A percentile compares a stretch with the other conserved stretches of the same genome.
Evolutionary conservation across 2,113 vertebrate species (phyloP).

Genomic region (Stegostoma tigrinum): DNA sequence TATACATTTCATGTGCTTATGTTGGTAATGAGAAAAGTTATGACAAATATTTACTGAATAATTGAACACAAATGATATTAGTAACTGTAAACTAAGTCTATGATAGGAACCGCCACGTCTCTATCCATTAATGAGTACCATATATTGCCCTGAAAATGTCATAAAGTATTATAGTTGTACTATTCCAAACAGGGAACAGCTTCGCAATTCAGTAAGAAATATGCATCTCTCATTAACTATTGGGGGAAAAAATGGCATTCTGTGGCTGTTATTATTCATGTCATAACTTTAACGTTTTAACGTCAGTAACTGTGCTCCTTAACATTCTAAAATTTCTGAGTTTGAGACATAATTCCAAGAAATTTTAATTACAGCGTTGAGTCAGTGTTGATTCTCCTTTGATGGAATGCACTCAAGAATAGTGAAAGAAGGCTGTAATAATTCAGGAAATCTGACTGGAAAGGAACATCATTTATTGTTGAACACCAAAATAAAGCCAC

Average conservation of each 20-base stretch:
- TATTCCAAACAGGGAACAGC: not conserved
- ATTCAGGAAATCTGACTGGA: too few species aligned
- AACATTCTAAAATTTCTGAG: not conserved
- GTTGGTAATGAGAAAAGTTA: not conserved
- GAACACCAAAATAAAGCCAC: too few species aligned
- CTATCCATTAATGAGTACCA: not conserved
- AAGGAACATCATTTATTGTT: too few species aligned
- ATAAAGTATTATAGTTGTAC: not conserved
- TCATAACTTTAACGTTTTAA: not conserved
- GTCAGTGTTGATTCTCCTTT: not conserved
- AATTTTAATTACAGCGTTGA: not conserved
- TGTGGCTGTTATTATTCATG: not conserved
- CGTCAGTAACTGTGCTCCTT: not conserved
- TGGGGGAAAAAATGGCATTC: not conserved
- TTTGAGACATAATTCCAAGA: not conserved
- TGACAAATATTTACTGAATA: not conserved
- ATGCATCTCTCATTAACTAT: not conserved
- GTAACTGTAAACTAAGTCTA: not conserved
- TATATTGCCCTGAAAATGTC: not conserved
- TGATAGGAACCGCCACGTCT: not conserved
- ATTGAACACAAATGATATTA: not conserved
- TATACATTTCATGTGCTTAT: not conserved
- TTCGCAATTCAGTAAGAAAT: not conserved
- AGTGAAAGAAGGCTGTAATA: not conserved
- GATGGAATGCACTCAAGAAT: not conserved